Evolutionary conservation across 2,113 vertebrate genomes (phyloP).

Genomic region (Boulengeromyrus knoepffleri): DNA sequence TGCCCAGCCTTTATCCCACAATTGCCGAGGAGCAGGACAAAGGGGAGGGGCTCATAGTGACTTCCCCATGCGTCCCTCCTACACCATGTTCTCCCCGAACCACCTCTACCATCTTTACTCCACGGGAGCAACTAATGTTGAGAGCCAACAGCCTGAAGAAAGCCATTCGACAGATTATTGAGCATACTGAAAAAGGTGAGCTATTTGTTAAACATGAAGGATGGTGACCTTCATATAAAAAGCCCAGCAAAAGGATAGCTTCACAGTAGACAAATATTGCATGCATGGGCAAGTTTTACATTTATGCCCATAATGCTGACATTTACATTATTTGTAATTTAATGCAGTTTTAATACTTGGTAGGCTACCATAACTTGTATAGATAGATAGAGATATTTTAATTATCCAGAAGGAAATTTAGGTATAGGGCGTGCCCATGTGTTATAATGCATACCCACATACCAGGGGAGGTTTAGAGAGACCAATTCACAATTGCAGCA

Average conservation of each 20-base stretch:
- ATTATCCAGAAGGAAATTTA: too few species aligned
- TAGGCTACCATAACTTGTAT: not conserved
- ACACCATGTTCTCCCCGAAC: conserved; percentile 56
- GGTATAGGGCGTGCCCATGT: not conserved
- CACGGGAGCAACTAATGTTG: conserved; percentile 91
- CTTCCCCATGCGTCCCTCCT: conserved; percentile 37
- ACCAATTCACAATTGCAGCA: not conserved
- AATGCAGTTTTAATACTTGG: not conserved
- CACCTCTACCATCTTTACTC: conserved; percentile 74
- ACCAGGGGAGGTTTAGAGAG: not conserved
- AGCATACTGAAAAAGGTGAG: conserved; percentile 90
- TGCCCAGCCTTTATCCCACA: conserved; percentile 76
- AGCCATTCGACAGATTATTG: conserved; percentile 93
- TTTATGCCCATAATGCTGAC: not conserved
- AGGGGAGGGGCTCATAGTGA: conserved; percentile 52
- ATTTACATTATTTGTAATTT: not conserved
- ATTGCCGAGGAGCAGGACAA: conserved; percentile 84
- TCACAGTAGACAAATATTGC: not conserved
- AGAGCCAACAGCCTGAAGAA: conserved; percentile 97
- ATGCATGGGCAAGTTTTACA: not conserved
- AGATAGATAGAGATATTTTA: too few species aligned
- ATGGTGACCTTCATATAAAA: not conserved
- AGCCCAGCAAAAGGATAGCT: not conserved
- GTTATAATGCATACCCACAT: not conserved
- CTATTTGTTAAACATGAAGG: not conserved